Evolutionary conservation across 2,113 vertebrate genomes (phyloP), one percentile per base, ranked within the genome.

Genomic region (Proterorhinus semilunaris): DNA sequence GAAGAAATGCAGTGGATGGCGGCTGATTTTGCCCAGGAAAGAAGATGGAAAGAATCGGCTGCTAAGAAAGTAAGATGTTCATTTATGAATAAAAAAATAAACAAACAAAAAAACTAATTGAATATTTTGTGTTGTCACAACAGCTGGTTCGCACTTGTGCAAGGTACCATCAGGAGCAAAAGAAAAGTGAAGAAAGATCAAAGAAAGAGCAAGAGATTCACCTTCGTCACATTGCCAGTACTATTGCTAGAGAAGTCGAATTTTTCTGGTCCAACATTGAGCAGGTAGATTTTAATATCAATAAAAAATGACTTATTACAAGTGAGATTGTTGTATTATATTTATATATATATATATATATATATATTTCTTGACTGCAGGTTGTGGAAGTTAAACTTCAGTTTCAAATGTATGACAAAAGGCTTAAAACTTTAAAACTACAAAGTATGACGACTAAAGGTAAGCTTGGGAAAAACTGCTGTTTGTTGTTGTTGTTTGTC

Each of bases 1-100:
- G 96, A 98, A 85, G 98, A 99, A 88, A 97, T 99, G 96, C 97
- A 96, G 81, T 99, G 98, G 98, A 98, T 99, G 97, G 96, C 98
- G 42, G 95, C 97, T 2, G 98, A 99, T 83, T 99, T 99, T 72
- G 95, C 96, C 47, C 97, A 99, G 85, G 98, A 99, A 88, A 94
- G 98, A 71, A 93, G 93, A 72, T 99, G 98, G 98, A 99, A 99
- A 87, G 91, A 96, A 89, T 96, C 96, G 10, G 95, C 95, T 45
- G 97, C 98, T 57, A 99, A 97, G 81, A 98, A 98, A 94, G 98
- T 99, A 87, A 8, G 53, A 45, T 47, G 46, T 11, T 3, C 13
- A 52, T 44, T 50, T 2, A n/a, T 46, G 5, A 53, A 50, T 7
- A 54, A n/a, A 2, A 61, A n/a, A 74, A 6, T 51, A 55, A 55